These are phyloP conservation scores for Zosterops pallidus DNA, from an alignment of 2,113 vertebrate species.

Conservation along the genomic window DNA sequence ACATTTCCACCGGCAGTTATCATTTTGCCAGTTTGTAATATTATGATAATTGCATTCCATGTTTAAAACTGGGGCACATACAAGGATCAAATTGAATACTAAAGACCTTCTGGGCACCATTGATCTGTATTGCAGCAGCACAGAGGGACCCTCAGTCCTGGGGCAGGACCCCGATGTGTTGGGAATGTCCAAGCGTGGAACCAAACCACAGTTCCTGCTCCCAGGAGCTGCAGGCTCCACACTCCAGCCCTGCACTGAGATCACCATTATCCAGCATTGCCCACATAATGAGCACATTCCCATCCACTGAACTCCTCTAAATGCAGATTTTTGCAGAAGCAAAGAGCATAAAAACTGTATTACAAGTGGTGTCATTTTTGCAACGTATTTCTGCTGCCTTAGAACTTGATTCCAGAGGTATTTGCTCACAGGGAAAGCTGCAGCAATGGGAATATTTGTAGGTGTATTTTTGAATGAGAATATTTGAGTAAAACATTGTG, in stretches of 20 bases:
- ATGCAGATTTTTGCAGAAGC: neutral
- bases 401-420: neutral
- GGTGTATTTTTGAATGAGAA: neutral
- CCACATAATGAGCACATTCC: neutral
- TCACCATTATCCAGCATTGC: neutral
- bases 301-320: neutral
- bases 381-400: neutral
- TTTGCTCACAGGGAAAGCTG: neutral
- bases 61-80: constrained; percentile 15
- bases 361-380: neutral
- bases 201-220: neutral
- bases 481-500: neutral
- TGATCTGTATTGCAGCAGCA: neutral
- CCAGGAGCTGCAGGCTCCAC: neutral
- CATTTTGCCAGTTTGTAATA: neutral
- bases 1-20: neutral
- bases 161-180: neutral
- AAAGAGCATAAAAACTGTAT: neutral
- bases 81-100: neutral
- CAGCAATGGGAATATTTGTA: neutral
- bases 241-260: neutral
- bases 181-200: neutral
- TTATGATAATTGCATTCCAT: neutral
- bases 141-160: neutral
- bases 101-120: neutral